phyloP scores from a whole-genome alignment of 2,888 invertebrate genomes.

The Rhingia campestris region DNA sequence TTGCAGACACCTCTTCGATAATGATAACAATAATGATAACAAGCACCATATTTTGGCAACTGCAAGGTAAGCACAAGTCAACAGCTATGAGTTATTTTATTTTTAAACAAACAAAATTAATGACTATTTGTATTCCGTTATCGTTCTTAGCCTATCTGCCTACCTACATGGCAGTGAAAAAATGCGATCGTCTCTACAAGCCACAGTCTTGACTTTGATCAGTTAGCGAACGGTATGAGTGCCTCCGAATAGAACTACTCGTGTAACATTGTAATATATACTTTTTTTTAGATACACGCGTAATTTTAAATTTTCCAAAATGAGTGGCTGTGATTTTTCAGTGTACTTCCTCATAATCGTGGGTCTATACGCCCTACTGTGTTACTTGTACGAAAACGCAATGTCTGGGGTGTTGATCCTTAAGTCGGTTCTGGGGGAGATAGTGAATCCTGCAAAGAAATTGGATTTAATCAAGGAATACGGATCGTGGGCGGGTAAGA shows the following conservation, averaged over 20 bases:
- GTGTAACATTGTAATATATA: slow-evolving; percentile 29
- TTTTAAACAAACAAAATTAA: slow-evolving; percentile 34
- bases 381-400: slow-evolving; percentile 84
- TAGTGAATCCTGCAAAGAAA: slow-evolving; percentile 85
- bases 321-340: slow-evolving; percentile 47
- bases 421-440: slow-evolving; percentile 85
- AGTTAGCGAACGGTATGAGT: slow-evolving; percentile 44
- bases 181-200: slow-evolving; percentile 39
- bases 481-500: slow-evolving; percentile 93
- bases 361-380: slow-evolving; percentile 84
- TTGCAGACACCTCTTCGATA: slow-evolving; percentile 1
- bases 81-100: not conserved
- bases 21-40: slow-evolving; percentile 6
- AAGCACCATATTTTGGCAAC: slow-evolving; percentile 18
- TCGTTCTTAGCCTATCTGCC: slow-evolving; percentile 17
- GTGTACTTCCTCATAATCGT: slow-evolving; percentile 81
- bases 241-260: slow-evolving; percentile 28
- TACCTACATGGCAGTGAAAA: slow-evolving; percentile 29
- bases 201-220: slow-evolving; percentile 24
- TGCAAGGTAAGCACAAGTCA: slow-evolving; percentile 27
- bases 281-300: slow-evolving; percentile 4
- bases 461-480: slow-evolving; percentile 85
- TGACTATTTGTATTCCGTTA: slow-evolving; percentile 51
- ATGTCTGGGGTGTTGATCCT: slow-evolving; percentile 85
- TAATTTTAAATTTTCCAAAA: slow-evolving; percentile 4